phyloP scores from a whole-genome alignment of 2,888 invertebrate genomes.

The Eupithecia subumbrata region DNA sequence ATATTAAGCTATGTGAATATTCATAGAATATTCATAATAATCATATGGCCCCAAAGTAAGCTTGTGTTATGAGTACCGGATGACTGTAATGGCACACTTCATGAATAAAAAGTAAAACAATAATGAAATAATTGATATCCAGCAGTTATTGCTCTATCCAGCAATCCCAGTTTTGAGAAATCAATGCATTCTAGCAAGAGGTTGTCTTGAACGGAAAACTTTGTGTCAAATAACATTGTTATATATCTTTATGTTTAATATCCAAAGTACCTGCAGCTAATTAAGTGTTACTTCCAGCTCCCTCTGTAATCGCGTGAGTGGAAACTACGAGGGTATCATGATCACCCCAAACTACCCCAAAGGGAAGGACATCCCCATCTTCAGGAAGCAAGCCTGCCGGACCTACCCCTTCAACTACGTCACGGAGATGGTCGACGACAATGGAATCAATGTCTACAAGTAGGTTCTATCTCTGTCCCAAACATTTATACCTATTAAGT shows the following conservation, averaged over 20 bases:
- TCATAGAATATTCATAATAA: no score
- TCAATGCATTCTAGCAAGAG: no score
- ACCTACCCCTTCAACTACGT: slow-evolving; percentile 79
- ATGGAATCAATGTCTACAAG: slow-evolving; percentile 85
- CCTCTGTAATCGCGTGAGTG: slow-evolving; percentile 88
- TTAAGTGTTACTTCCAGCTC: slow-evolving; percentile 63
- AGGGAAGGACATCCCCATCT: slow-evolving; percentile 84
- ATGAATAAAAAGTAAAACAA: no score
- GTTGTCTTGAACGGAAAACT: neutral
- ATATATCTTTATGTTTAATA: neutral
- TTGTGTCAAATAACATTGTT: neutral
- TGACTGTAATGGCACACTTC: neutral
- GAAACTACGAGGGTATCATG: slow-evolving; percentile 89
- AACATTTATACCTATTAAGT: neutral
- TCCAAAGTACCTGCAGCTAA: neutral
- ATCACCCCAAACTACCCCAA: slow-evolving; percentile 85
- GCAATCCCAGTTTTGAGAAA: neutral
- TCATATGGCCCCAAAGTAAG: no score
- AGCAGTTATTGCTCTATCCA: neutral
- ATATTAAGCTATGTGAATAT: no score
- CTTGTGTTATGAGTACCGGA: neutral
- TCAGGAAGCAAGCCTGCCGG: slow-evolving; percentile 92
- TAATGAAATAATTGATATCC: neutral
- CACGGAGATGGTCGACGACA: slow-evolving; percentile 51
- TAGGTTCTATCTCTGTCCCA: slow-evolving; percentile 63